Base-by-base conservation (phyloP, 2,888 invertebrate genomes). In the Rhyacophila evoluta region DNA sequence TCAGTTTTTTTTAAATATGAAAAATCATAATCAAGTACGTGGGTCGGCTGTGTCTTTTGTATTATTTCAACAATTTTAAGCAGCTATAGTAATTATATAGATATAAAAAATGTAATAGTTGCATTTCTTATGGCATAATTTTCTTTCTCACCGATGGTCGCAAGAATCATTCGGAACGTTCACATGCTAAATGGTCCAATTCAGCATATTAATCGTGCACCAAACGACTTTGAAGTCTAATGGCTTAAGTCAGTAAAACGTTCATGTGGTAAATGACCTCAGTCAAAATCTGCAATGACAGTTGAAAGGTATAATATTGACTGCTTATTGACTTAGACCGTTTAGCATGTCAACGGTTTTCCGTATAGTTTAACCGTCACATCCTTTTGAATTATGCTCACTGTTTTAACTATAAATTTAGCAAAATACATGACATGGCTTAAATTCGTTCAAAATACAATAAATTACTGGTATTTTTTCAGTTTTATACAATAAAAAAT, bases 1-100 rank as follows among this genome's bases (percentile, higher is more conserved):
- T 81, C 78, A 78, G 80, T 72, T 81, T 73, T 79, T 78, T 80
- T 77, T 78, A 77, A 80, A 79, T 80, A 81, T 80, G 81, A 81
- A 81, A 81, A 81, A 81, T 81, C 81, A 81, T 81, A 81, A 81
- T 81, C 81, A 81, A 77, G 76, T 78, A 81, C 81, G 81, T 33
- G 29, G 29, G 29, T 81, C 81, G 81, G 81, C 81, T 81, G 81
- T 79, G 73, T 80, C 73, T 74, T 79, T 79, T 74, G 19, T 19
- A 80, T 77, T 81, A 80, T 78, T 81, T 80, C 74, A 81, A 81
- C 80, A 81, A 81, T 80, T 79, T 79, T 77, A 81, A 79, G 79
- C 81, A 77, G 79, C 73, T 76, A 76, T 77, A 29, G 2, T 41
- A 41, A 74, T 29, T 71, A 74, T 71, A 77, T 77, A 41, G 29